Base-by-base conservation (phyloP, 2,797 vertebrate genomes). In the Masticophis lateralis region DNA sequence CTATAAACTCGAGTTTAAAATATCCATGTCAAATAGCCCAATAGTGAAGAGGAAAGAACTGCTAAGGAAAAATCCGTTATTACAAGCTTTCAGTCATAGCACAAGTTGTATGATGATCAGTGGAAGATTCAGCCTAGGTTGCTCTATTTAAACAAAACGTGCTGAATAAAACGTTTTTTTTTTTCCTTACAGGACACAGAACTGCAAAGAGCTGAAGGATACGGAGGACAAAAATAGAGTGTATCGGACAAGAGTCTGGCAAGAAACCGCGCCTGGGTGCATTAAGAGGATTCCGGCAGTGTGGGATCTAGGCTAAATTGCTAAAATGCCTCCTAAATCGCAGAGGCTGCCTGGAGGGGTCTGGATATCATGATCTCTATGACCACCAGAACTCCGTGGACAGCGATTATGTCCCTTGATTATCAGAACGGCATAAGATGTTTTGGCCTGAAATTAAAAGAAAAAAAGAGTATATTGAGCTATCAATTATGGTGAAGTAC, bases 401-500 rank as follows among this genome's bases (percentile, higher is more conserved):
- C 66, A 28, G 27, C 57, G 20, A 61, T 60, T 37, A 32, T 27
- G 27, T 47, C 43, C 22, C 25, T 11, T 9, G 51, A 22, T n/a
- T n/a, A 18, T 12, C 66, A 94, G 0, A 0, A 90, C 0, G 5
- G 37, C 16, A 87, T 93, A 59, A 63, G 79, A 91, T 27, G 86
- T 25, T 92, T 92, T 87, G 28, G 56, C 74, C 20, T 93, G 89
- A 60, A 92, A 90, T 13, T 57, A 0, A 51, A 51, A 51, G 7
- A 8, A 2, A 53, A 55, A 88, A 51, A 25, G 88, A n/a, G 0
- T 56, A 5, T 47, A 6, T 93, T 74, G 87, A 91, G 51, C 61
- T 91, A 51, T 10, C 55, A 86, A 57, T 14, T 91, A 28, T 47
- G 86, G 60, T 66, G 28, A 87, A 94, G 89, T 88, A 92, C 63